A percentile compares a stretch with the other conserved stretches of the same genome.
Conservation (phyloP, 2,888 invertebrate genomes). For the Euplexia lucipara region DNA sequence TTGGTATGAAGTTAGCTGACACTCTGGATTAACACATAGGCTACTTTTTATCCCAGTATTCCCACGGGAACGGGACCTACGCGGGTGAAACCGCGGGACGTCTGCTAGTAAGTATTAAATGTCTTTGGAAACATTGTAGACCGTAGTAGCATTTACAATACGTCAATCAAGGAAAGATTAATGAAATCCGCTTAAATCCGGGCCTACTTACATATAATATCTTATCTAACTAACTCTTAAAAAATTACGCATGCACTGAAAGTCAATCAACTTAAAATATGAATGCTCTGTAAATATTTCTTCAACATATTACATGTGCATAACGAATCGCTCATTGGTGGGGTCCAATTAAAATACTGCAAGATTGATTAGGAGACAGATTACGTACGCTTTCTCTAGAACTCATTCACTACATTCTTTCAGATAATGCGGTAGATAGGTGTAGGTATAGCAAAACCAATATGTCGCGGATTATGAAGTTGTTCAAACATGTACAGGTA, state of each 20-base stretch:
- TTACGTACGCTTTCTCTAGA: slow-evolving; percentile 50
- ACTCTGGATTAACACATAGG: too few species aligned
- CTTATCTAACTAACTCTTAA: slow-evolving; percentile 4
- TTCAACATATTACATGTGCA: slow-evolving; percentile 33
- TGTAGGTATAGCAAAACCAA: slow-evolving; percentile 15
- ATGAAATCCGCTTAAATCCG: neutral
- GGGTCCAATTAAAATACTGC: slow-evolving; percentile 58
- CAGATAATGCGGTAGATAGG: slow-evolving; percentile 13
- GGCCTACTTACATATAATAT: neutral
- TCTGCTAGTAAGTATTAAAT: too few species aligned
- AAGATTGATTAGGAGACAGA: slow-evolving; percentile 54
- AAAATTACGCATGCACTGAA: slow-evolving; percentile 9
- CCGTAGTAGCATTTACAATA: too few species aligned
- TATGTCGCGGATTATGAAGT: slow-evolving; percentile 25
- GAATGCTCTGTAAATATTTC: slow-evolving; percentile 15
- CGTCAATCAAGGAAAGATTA: slow-evolving; percentile 21
- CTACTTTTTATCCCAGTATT: too few species aligned
- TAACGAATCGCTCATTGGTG: slow-evolving; percentile 43
- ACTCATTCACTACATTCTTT: slow-evolving; percentile 35
- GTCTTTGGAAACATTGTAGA: too few species aligned
- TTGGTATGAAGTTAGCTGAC: too few species aligned
- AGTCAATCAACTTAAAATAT: slow-evolving; percentile 18
- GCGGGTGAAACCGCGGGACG: too few species aligned
- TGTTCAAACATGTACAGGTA: neutral
- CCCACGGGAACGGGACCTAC: too few species aligned